Evolutionary conservation across 2,888 invertebrate species (phyloP).

Genomic region (Selenia dentaria): DNA sequence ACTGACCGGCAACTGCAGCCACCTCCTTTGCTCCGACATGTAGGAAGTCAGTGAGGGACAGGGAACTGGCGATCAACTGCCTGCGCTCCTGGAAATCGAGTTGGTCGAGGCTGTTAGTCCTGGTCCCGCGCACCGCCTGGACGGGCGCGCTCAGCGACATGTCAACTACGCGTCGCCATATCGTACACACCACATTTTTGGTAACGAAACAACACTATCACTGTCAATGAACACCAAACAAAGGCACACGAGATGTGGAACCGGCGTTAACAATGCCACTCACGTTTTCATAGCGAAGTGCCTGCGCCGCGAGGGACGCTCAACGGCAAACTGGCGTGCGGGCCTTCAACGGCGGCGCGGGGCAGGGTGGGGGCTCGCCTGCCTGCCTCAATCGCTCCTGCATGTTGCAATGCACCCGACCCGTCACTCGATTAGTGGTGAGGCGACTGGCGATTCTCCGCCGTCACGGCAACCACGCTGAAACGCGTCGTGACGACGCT

Average conservation of each 20-base stretch:
- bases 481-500: slow-evolving; percentile 31
- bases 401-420: slow-evolving; percentile 76
- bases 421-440: slow-evolving; percentile 57
- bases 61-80: slow-evolving; percentile 94
- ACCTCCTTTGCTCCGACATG: slow-evolving; percentile 88
- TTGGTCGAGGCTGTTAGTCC: slow-evolving; percentile 94
- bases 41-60: slow-evolving; percentile 94
- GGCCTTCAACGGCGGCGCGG: slow-evolving; percentile 48
- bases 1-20: slow-evolving; percentile 80
- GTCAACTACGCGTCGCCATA: slow-evolving; percentile 80
- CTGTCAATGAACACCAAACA: slow-evolving; percentile 65
- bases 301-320: slow-evolving; percentile 79
- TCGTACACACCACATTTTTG: slow-evolving; percentile 60
- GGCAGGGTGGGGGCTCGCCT: slow-evolving; percentile 74
- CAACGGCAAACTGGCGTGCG: slow-evolving; percentile 76
- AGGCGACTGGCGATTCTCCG: slow-evolving; percentile 41
- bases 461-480: slow-evolving; percentile 43
- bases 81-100: slow-evolving; percentile 96
- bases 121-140: slow-evolving; percentile 80
- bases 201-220: slow-evolving; percentile 60
- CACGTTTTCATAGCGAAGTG: slow-evolving; percentile 58
- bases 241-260: slow-evolving; percentile 64
- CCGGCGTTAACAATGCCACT: slow-evolving; percentile 54
- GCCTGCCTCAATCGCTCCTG: slow-evolving; percentile 65
- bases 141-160: slow-evolving; percentile 82